Evolutionary conservation across 2,797 vertebrate genomes (phyloP), one percentile per base, ranked within the genome.

Genomic region (Acrossocheilus fasciatus): DNA sequence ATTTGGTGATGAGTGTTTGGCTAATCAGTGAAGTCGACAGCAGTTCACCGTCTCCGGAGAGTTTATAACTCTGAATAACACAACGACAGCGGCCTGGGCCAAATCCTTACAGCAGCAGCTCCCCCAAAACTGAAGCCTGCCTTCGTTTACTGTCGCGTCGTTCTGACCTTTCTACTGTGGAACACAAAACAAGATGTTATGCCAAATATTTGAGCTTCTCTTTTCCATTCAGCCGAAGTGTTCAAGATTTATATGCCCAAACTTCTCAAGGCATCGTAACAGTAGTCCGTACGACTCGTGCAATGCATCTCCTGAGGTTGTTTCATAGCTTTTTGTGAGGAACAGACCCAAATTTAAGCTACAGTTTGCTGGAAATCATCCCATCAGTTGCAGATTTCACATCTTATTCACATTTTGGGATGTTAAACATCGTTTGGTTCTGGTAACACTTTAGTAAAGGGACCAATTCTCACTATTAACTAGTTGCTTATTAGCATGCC

Each of bases 1-100:
- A 94, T 95, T 93, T 93, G 92, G 91, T 87, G 89, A 91, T 92
- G 92, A 92, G 89, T 89, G 84, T 93, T 95, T 93, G 94, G 89
- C 34, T 91, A 86, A 90, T 90, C 90, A 90, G 89, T 92, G 92
- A 84, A 94, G 90, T 80, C 92, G 92, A 91, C 91, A 93, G 95
- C 93, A 95, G 92, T 92, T 91, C 85, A 86, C 77, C 85, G 76
- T 90, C 90, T 85, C 89, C 66, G 81, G 86, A 41, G 86, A 20
- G 76, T 79, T 79, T 11, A 79, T 79, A 79, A 62, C 54, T 41
- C 76, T 43, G 76, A 39, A 39, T 39, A 26, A 26, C n/a, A 2
- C 26, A 26, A 6, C 11, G 4, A 62, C n/a, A 26, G 59, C 5
- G 2, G 11, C n/a, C n/a, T 59, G 23, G 23, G 23, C 23, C 23